A percentile compares a stretch with the other conserved stretches of the same genome.
phyloP scores from a whole-genome alignment of 1,140 invertebrate species.

The Drosophila elegans region DNA sequence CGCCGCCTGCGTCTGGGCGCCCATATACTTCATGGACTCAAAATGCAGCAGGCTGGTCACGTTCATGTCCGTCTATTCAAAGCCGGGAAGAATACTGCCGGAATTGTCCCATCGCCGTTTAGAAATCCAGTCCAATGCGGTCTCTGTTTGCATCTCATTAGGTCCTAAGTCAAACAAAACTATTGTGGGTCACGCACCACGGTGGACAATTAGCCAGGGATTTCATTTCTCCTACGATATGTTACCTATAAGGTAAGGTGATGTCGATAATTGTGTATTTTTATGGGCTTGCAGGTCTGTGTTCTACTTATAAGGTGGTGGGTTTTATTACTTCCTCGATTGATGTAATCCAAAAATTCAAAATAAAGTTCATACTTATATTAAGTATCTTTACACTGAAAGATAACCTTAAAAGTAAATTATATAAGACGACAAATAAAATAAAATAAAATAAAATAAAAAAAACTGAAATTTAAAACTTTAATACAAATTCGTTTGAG shows the following conservation, averaged over 20 bases:
- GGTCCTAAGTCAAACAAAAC: slow-evolving; percentile 33
- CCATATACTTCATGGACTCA: slow-evolving; percentile 56
- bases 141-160: slow-evolving; percentile 48
- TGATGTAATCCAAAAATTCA: slow-evolving; percentile 1
- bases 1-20: slow-evolving; percentile 54
- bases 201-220: neutral
- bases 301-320: slow-evolving; percentile 3
- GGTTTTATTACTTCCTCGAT: slow-evolving; percentile 5
- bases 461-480: no score
- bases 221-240: neutral
- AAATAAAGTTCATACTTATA: no score
- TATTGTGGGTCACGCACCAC: slow-evolving; percentile 31
- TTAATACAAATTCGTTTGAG: no score
- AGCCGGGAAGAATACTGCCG: slow-evolving; percentile 15
- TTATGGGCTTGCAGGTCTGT: neutral
- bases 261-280: slow-evolving; percentile 19
- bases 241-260: neutral
- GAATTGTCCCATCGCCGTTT: neutral
- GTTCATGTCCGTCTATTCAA: slow-evolving; percentile 39
- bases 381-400: no score
- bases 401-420: no score
- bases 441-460: no score
- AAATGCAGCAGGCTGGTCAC: slow-evolving; percentile 58
- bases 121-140: neutral
- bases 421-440: no score